Evolutionary conservation across 2,113 vertebrate species (phyloP), one percentile per base, ranked within the genome.

Genomic region (Cromileptes altivelis): DNA sequence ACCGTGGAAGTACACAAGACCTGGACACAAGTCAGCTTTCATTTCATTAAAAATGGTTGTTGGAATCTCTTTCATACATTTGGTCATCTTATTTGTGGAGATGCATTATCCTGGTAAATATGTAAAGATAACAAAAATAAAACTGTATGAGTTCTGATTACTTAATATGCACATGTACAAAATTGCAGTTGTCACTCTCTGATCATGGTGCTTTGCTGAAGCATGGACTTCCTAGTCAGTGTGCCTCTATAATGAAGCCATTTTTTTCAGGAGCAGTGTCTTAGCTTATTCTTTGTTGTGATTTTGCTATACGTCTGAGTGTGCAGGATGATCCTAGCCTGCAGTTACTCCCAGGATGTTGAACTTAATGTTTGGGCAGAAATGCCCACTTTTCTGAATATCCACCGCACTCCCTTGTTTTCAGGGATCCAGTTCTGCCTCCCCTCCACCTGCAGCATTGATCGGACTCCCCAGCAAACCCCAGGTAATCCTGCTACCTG

Each of bases 391-490:
- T 64, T 80, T 92, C 92, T 91, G 81, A 94, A 91, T 75, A 67
- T 91, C 78, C 88, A 88, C 78, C 90, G 80, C 79, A 17, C 91
- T 94, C 80, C 71, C 75, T 92, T 93, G 89, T 92, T 94, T 94
- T 71, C 93, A 96, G 95, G 95, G 73, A 95, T 95, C 94, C 94
- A 95, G 94, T 96, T 95, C 88, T 93, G 94, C 86, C 94, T 96
- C 67, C 94, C 95, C 62, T 94, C 94, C 53, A 92, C 92, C 82
- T 92, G 91, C 91, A 94, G 89, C 65, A 91, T 91, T 87, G 95
- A 96, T 60, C 84, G 91, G 90, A 93, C 91, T 37, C 78, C 91
- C 55, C 95, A 94, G 67, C 93, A 93, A 75, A 91, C 93, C 77
- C 94, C 94, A 95, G 95, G 95, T 95, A 95, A 92, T 82, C 56